phyloP scores from a whole-genome alignment of 1,140 invertebrate species.

The Euborellia annulipes region DNA sequence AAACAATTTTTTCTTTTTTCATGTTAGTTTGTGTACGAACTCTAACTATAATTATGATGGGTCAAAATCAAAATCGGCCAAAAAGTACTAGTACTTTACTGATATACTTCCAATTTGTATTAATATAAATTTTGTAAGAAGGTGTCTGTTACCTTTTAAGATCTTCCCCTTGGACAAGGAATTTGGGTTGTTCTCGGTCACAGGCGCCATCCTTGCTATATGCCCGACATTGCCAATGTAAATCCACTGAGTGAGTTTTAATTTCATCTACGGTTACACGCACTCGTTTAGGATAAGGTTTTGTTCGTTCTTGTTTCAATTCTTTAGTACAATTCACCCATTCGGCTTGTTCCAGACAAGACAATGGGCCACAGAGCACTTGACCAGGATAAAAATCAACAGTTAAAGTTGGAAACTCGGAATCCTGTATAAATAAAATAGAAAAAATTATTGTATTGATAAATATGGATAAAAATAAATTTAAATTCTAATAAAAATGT shows the following conservation, averaged over 20 bases:
- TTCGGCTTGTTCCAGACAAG: slow-evolving; percentile 51
- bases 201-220: slow-evolving; percentile 44
- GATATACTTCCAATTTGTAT: no score
- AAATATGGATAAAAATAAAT: background rate
- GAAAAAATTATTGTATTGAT: background rate
- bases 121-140: no score
- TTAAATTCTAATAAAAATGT: background rate
- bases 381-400: slow-evolving; percentile 63
- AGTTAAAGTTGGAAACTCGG: slow-evolving; percentile 37
- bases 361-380: slow-evolving; percentile 49
- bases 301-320: slow-evolving; percentile 48
- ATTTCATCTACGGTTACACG: slow-evolving; percentile 43
- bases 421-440: slow-evolving; percentile 28
- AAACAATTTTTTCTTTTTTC: no score
- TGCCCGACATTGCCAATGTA: slow-evolving; percentile 67
- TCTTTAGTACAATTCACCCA: slow-evolving; percentile 64
- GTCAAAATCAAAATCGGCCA: no score
- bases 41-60: no score
- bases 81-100: no score
- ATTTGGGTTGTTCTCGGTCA: slow-evolving; percentile 47
- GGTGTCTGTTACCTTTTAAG: slow-evolving; percentile 41
- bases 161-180: slow-evolving; percentile 54
- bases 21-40: no score
- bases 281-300: slow-evolving; percentile 32
- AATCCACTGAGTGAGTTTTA: slow-evolving; percentile 43